phyloP scores from a whole-genome alignment of 1,140 invertebrate genomes.

The Frieseomelitta varia region DNA sequence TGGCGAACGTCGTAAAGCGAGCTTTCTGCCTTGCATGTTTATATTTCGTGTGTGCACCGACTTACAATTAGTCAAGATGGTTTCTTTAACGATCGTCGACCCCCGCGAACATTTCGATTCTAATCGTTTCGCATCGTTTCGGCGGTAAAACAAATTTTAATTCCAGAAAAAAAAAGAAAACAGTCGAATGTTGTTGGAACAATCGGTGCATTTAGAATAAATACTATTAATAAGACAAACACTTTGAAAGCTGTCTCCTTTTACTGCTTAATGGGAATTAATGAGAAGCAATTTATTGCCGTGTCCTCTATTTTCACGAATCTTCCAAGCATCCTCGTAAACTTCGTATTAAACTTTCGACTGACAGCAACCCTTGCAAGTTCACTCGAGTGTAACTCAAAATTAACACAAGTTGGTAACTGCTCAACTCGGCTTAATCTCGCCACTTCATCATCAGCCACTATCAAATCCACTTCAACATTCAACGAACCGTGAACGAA shows the following conservation, averaged over 20 bases:
- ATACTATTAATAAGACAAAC: not conserved
- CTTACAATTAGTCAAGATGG: not conserved
- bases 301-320: not conserved
- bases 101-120: not conserved
- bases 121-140: not conserved
- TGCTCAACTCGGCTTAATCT: not conserved
- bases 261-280: too few species aligned
- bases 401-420: not conserved
- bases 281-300: not conserved
- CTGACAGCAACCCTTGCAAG: not conserved
- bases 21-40: slow-evolving; percentile 2
- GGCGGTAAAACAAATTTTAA: not conserved
- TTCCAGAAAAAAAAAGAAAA: not conserved
- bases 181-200: not conserved
- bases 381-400: not conserved
- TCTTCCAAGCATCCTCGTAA: not conserved
- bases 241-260: not conserved
- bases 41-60: not conserved
- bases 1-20: slow-evolving; percentile 28
- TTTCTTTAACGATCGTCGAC: not conserved
- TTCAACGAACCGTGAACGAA: too few species aligned
- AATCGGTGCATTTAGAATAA: not conserved
- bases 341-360: not conserved
- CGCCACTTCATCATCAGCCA: not conserved
- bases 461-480: not conserved